phyloP scores from a whole-genome alignment of 92 coral and sea anemone species.

The Parazoanthus atlanticus region DNA sequence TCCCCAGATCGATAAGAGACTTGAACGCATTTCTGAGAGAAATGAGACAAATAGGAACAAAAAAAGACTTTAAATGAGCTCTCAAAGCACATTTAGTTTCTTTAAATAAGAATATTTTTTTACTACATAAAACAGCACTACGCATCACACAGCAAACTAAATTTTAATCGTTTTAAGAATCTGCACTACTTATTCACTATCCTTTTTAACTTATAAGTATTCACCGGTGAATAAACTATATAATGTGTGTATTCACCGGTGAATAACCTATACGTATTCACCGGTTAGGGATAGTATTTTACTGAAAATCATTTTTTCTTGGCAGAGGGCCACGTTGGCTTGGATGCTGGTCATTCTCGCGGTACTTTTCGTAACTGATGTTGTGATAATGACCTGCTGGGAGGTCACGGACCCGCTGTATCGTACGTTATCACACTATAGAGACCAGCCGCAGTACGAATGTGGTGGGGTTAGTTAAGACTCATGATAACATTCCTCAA shows the following conservation, averaged over 20 bases:
- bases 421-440: conserved; percentile 63
- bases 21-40: too few relatives aligned
- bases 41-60: too few relatives aligned
- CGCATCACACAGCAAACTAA: neutral
- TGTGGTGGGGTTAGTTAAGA: conserved; percentile 75
- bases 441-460: conserved; percentile 80
- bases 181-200: too few relatives aligned
- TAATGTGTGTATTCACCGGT: too few relatives aligned
- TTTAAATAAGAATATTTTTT: too few relatives aligned
- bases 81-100: too few relatives aligned
- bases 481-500: neutral
- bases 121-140: too few relatives aligned
- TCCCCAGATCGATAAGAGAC: too few relatives aligned
- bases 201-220: too few relatives aligned
- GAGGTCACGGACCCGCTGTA: conserved; percentile 79
- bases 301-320: neutral
- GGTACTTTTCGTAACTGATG: conserved; percentile 69
- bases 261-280: neutral
- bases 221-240: too few relatives aligned
- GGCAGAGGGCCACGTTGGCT: conserved; percentile 61
- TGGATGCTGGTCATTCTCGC: conserved; percentile 80
- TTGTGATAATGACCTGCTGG: conserved; percentile 86
- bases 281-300: neutral
- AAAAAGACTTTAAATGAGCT: too few relatives aligned
- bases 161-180: neutral